These are phyloP conservation scores for Barypeithes pellucidus DNA, from an alignment of 2,888 invertebrate genomes.

Conservation along the genomic window DNA sequence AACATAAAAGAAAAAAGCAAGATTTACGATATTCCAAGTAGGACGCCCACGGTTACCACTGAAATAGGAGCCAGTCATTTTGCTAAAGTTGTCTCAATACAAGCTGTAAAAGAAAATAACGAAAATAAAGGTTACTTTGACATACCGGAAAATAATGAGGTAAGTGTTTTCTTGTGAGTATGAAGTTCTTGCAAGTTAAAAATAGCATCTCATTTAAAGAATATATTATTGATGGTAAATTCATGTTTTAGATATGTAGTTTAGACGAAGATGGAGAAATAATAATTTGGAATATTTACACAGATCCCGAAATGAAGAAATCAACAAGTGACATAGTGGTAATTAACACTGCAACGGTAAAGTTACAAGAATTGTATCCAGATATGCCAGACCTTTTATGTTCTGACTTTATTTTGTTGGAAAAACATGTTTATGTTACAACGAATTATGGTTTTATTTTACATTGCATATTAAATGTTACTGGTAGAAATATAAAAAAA, in stretches of 20 bases:
- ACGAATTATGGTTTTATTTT: slow-evolving; percentile 71
- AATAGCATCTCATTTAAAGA: too few species aligned
- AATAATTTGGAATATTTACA: slow-evolving; percentile 72
- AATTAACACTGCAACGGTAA: slow-evolving; percentile 69
- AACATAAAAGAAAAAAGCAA: slow-evolving; percentile 56
- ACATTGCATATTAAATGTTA: slow-evolving; percentile 66
- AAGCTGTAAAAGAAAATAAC: slow-evolving; percentile 36
- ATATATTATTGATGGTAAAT: too few species aligned
- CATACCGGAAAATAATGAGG: slow-evolving; percentile 53
- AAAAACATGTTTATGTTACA: slow-evolving; percentile 70
- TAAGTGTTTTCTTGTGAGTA: too few species aligned
- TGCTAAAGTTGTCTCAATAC: slow-evolving; percentile 58
- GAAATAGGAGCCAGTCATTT: slow-evolving; percentile 62
- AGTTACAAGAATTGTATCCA: slow-evolving; percentile 62
- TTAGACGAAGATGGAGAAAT: slow-evolving; percentile 72
- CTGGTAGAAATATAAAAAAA: slow-evolving; percentile 63
- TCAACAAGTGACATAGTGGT: slow-evolving; percentile 67
- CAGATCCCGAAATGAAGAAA: slow-evolving; percentile 53
- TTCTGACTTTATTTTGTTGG: slow-evolving; percentile 70
- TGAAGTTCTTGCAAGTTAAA: too few species aligned
- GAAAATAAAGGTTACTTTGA: slow-evolving; percentile 30
- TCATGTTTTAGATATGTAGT: slow-evolving; percentile 72
- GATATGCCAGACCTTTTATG: slow-evolving; percentile 65
- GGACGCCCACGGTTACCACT: slow-evolving; percentile 60
- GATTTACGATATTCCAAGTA: slow-evolving; percentile 43